Percentiles rank a stretch among this genome's conserved stretches.
Evolutionary conservation across 2,113 vertebrate species (phyloP).

Genomic region (Catharus minimus): DNA sequence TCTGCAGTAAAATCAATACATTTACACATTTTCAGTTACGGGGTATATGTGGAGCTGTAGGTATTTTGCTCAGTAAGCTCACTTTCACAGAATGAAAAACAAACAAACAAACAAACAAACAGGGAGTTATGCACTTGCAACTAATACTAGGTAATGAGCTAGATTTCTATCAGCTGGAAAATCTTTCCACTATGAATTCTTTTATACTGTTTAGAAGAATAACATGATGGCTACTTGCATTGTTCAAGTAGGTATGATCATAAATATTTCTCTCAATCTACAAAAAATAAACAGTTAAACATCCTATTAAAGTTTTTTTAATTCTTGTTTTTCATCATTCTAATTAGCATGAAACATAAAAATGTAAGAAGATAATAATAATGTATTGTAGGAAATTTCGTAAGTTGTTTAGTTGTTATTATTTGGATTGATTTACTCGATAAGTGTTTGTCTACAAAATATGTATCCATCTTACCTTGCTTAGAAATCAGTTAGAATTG

Average conservation of each 20-base stretch:
- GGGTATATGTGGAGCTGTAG: not conserved
- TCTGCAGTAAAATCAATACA: not conserved
- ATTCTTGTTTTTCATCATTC: not conserved
- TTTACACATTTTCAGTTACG: not conserved
- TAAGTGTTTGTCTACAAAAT: not conserved
- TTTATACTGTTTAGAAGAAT: not conserved
- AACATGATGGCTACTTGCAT: accelerated
- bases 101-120: not conserved
- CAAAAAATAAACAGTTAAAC: not conserved
- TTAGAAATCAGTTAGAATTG: conserved; percentile 5
- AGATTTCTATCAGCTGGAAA: not conserved
- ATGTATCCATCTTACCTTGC: not conserved
- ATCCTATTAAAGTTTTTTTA: not conserved
- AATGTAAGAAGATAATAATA: not conserved
- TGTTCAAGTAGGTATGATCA: not conserved
- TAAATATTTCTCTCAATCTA: not conserved
- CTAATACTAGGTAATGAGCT: not conserved
- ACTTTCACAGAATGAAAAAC: not conserved
- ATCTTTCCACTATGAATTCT: not conserved
- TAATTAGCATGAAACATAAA: not conserved
- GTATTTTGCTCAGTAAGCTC: not conserved
- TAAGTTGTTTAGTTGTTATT: not conserved
- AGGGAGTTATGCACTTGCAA: not conserved
- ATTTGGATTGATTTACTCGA: accelerated
- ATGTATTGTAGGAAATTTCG: not conserved